These are phyloP conservation scores for Chelon auratus DNA, from an alignment of 2,797 vertebrate genomes.

Conservation along the genomic window DNA sequence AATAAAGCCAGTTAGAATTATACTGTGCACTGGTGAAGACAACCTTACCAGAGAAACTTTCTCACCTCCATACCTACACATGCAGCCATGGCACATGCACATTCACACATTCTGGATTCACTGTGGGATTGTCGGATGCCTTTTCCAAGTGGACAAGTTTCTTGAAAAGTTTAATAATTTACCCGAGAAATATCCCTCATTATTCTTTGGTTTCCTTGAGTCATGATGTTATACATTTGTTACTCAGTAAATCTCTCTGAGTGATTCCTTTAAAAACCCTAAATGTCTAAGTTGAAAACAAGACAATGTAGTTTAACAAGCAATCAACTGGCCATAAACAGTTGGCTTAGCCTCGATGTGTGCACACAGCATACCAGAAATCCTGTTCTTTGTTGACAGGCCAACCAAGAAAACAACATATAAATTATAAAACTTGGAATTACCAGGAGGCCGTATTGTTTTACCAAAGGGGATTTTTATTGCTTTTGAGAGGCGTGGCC, in stretches of 20 bases:
- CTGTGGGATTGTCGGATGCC: background rate
- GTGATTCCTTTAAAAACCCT: background rate
- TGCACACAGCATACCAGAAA: background rate
- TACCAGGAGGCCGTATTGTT: background rate
- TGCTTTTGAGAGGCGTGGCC: background rate
- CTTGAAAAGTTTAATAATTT: background rate
- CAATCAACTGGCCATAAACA: background rate
- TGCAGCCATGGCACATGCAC: background rate
- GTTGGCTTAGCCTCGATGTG: background rate
- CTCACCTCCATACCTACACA: conserved; percentile 37
- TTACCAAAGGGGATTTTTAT: background rate
- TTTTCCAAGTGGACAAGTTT: background rate
- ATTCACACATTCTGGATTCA: background rate
- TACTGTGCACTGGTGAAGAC: conserved; percentile 65
- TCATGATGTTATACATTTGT: background rate
- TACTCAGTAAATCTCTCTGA: background rate
- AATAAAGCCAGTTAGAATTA: conserved; percentile 82
- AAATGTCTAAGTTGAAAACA: background rate
- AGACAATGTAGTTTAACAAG: background rate
- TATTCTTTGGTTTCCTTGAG: background rate
- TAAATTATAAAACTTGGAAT: background rate
- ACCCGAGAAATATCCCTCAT: too few species aligned
- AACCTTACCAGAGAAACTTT: conserved; percentile 46
- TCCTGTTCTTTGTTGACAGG: background rate
- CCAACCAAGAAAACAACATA: background rate